These are phyloP conservation scores for Tolypeutes matacus DNA, from an alignment of 2,797 vertebrate species.

Conservation along the genomic window DNA sequence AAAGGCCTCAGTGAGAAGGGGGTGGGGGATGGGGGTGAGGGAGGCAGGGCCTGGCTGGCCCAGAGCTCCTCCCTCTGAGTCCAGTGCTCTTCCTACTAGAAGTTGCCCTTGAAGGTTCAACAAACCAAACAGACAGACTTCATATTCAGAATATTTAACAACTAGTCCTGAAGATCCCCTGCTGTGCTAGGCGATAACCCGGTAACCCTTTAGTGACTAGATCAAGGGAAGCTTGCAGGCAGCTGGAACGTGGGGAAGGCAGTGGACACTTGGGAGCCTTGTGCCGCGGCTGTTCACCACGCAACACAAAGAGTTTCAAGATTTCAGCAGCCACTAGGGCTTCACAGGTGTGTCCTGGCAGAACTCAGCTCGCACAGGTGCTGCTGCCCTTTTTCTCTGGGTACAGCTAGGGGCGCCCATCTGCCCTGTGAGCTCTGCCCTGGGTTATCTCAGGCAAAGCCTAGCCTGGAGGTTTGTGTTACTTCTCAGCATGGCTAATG, in stretches of 20 bases:
- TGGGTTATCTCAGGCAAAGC: not conserved
- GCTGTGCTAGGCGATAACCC: not conserved
- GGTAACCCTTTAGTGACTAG: not conserved
- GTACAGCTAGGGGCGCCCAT: no score
- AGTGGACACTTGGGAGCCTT: not conserved
- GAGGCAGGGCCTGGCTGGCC: not conserved
- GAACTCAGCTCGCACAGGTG: not conserved
- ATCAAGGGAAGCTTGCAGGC: not conserved
- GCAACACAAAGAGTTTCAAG: not conserved
- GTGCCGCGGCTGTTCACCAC: not conserved
- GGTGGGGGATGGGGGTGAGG: rapidly evolving
- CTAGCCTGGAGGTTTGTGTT: not conserved
- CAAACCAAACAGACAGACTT: not conserved
- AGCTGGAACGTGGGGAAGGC: not conserved
- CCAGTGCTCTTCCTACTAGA: not conserved
- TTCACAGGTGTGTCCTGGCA: rapidly evolving
- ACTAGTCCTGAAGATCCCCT: not conserved
- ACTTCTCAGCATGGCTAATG: not conserved
- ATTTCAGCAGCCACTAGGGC: not conserved
- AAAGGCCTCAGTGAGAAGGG: not conserved
- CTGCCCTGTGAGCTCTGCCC: not conserved
- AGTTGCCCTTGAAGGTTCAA: not conserved
- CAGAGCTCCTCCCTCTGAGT: not conserved
- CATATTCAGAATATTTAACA: not conserved
- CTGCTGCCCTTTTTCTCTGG: not conserved